These are phyloP conservation scores for Rhabdornis inornatus DNA, from an alignment of 2,113 vertebrate species.

Conservation along the genomic window DNA sequence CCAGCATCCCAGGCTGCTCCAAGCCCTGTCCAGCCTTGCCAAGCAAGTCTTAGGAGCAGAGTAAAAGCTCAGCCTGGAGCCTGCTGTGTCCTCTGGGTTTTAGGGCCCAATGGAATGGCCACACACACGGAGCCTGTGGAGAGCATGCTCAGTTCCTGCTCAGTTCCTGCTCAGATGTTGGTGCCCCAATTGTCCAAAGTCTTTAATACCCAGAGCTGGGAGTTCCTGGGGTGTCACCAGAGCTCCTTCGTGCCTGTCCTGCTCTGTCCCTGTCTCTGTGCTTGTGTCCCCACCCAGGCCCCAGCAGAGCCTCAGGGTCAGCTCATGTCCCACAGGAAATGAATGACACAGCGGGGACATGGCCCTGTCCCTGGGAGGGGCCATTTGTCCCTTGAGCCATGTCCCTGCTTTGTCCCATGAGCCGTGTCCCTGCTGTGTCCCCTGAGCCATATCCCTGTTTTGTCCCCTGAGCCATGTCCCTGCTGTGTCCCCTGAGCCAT, in stretches of 20 bases:
- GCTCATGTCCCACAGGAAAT: fast-evolving
- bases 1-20: background rate
- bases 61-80: background rate
- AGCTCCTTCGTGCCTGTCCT: background rate
- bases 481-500: too few relatives aligned
- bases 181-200: background rate
- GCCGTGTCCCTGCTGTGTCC: background rate
- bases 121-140: background rate
- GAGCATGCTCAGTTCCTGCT: fast-evolving
- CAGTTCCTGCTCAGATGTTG: background rate
- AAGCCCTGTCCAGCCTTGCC: background rate
- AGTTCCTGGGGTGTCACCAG: background rate
- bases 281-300: fast-evolving
- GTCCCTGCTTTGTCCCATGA: background rate
- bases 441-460: too few relatives aligned
- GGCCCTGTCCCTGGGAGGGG: background rate
- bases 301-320: fast-evolving
- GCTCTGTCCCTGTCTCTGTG: background rate
- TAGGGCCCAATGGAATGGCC: background rate
- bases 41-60: background rate
- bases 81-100: background rate
- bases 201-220: background rate
- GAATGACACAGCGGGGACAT: fast-evolving
- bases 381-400: background rate
- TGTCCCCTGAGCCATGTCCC: too few relatives aligned